phyloP scores from a whole-genome alignment of 2,797 vertebrate species.

The Anniella stebbinsi region DNA sequence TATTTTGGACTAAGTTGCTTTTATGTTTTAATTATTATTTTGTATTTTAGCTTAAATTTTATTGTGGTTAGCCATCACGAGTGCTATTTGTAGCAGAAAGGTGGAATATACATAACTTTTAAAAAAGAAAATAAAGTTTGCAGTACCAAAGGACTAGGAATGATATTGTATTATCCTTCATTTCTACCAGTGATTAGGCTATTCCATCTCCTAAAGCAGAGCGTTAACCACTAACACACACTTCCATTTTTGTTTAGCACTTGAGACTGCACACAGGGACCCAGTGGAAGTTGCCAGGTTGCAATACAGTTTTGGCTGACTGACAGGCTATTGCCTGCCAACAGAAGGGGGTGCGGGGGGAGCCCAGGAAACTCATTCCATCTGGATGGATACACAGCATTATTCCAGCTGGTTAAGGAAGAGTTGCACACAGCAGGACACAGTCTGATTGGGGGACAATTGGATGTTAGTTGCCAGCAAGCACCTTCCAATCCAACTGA shows the following conservation, averaged over 20 bases:
- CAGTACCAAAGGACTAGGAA: not conserved
- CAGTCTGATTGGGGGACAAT: not conserved
- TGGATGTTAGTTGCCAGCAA: not conserved
- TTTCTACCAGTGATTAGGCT: not conserved
- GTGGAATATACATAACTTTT: no score
- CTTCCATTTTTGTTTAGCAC: not conserved
- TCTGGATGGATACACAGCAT: not conserved
- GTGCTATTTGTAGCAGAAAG: no score
- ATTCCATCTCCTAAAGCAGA: not conserved
- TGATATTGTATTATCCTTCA: not conserved
- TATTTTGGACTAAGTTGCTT: no score
- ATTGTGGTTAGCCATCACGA: no score
- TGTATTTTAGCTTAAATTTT: no score
- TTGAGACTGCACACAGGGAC: not conserved
- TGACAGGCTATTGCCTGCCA: not conserved
- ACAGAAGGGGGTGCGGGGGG: not conserved
- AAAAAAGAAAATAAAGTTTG: no score
- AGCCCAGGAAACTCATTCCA: not conserved
- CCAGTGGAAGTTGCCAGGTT: not conserved
- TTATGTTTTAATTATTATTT: no score
- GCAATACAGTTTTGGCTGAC: not conserved
- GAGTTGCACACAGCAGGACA: not conserved
- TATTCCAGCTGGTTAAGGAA: not conserved
- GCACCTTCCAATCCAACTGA: not conserved
- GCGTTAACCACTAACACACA: not conserved